phyloP scores from a whole-genome alignment of 2,888 invertebrate genomes.

The Venusia cambrica region DNA sequence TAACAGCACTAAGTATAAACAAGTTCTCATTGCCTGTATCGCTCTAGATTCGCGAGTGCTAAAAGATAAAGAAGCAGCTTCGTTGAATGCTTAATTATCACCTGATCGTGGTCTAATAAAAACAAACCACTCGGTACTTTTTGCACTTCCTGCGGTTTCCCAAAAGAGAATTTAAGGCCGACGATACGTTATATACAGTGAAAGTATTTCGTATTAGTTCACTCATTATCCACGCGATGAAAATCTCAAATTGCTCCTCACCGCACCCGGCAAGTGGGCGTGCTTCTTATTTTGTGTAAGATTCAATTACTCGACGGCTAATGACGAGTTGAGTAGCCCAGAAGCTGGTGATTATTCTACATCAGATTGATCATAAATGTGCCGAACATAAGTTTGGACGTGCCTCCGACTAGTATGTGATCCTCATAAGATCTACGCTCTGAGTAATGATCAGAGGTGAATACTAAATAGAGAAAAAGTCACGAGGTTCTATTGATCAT shows the following conservation, averaged over 20 bases:
- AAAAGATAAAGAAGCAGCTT: conserved; percentile 31
- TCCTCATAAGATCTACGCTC: too few species aligned
- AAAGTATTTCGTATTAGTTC: conserved; percentile 70
- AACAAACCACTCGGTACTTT: conserved; percentile 46
- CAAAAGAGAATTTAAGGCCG: conserved; percentile 71
- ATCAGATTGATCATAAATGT: neutral
- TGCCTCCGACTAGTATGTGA: too few species aligned
- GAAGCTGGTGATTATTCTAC: conserved; percentile 8
- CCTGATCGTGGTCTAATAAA: conserved; percentile 42
- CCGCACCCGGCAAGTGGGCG: conserved; percentile 56
- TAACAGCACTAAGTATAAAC: too few species aligned
- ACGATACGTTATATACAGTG: conserved; percentile 53
- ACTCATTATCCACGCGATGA: conserved; percentile 69
- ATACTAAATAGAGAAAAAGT: too few species aligned
- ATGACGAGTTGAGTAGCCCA: conserved; percentile 43
- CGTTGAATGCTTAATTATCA: conserved; percentile 37
- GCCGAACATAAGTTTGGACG: too few species aligned
- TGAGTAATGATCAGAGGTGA: too few species aligned
- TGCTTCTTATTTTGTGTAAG: conserved; percentile 68
- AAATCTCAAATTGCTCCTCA: conserved; percentile 75
- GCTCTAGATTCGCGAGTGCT: conserved; percentile 18
- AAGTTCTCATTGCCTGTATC: conserved; percentile 11
- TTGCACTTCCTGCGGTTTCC: conserved; percentile 67
- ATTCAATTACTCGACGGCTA: conserved; percentile 68
- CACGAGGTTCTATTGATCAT: too few species aligned